Conservation (phyloP, 2,797 vertebrate genomes). For the Hippopotamyrus pictus region DNA sequence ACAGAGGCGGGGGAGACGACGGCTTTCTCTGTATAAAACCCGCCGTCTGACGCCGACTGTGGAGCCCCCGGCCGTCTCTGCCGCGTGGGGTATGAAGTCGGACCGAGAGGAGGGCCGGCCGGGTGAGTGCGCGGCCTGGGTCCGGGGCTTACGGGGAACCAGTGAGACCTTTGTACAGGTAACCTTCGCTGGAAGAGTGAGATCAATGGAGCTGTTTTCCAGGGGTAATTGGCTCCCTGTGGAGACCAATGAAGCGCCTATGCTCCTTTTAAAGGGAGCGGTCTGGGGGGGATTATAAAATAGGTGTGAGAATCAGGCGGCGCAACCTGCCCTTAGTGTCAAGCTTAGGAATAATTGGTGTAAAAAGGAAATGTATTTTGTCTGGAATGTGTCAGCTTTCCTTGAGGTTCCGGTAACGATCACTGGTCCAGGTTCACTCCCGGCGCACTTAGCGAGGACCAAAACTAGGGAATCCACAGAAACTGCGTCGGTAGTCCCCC, state of each 20-base stretch:
- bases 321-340: not conserved
- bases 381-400: not conserved
- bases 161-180: conserved; percentile 8
- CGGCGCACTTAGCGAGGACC: not conserved
- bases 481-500: not conserved
- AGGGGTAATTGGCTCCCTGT: not conserved
- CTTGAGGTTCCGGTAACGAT: not conserved
- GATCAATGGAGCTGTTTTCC: not conserved
- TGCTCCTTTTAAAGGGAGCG: not conserved
- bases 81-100: conserved; percentile 30
- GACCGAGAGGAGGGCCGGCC: conserved; percentile 48
- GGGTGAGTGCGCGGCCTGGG: conserved; percentile 30
- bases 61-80: not conserved
- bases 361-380: not conserved
- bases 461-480: not conserved
- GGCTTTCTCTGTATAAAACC: not conserved
- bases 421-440: not conserved
- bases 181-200: not conserved
- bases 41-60: not conserved
- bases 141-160: not conserved
- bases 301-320: not conserved
- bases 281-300: not conserved
- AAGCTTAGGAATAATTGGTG: not conserved
- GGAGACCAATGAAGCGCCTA: not conserved
- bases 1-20: not conserved